Evolutionary conservation across 2,797 vertebrate genomes (phyloP).

Genomic region (Erithacus rubecula): DNA sequence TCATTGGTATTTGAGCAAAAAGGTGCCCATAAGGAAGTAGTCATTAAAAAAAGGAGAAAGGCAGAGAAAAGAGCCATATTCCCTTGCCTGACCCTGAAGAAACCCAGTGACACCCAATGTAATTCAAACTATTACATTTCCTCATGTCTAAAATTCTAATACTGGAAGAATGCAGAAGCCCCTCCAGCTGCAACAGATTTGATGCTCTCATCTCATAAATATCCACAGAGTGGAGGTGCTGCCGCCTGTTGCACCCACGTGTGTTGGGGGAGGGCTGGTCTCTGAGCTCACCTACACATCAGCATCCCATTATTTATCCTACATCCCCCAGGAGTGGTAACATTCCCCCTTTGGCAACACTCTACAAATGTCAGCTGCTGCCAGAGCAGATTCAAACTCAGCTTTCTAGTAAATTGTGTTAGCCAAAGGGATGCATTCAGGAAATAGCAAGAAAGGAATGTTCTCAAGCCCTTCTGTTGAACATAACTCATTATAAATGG

Average conservation of each 20-base stretch:
- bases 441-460: background rate
- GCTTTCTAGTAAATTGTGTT: background rate
- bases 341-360: background rate
- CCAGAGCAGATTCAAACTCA: background rate
- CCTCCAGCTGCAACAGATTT: background rate
- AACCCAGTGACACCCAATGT: background rate
- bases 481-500: background rate
- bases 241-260: fast-evolving
- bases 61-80: background rate
- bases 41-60: too few relatives aligned
- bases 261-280: background rate
- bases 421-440: background rate
- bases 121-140: background rate
- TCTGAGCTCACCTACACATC: background rate
- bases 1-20: background rate
- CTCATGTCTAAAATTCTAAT: background rate
- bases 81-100: background rate
- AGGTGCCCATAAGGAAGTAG: background rate
- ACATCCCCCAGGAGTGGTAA: background rate
- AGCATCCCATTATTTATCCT: background rate
- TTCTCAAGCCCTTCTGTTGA: background rate
- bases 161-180: background rate
- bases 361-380: background rate
- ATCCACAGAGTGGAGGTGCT: background rate
- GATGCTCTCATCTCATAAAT: background rate